Base-by-base conservation (phyloP, 2,113 vertebrate species). In the Paraplagusia blochii region DNA sequence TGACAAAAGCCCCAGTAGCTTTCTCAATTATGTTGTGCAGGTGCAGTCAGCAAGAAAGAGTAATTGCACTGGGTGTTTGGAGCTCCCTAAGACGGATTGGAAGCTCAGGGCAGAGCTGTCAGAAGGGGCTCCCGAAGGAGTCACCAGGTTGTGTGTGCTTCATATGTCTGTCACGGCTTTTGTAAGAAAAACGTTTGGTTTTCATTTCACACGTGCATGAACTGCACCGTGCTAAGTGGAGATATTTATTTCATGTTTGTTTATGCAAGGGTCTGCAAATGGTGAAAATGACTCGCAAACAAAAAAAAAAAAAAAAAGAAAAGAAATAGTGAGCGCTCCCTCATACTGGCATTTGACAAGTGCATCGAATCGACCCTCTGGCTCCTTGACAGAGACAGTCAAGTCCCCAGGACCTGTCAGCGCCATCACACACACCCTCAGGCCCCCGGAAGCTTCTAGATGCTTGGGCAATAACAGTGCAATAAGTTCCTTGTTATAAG, bases 1-100 rank as follows among this genome's bases (percentile, higher is more conserved):
- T 80, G 81, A 84, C 78, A 82, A 76, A 29, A 84, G 73, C 74
- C 81, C 81, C 81, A 69, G 75, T 58, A 69, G 77, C 75, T 73
- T 76, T 84, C 86, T 83, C 88, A 85, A 85, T 88, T 81, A 88
- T 84, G 87, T 83, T 83, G 80, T 83, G 75, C 80, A 83, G 85
- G 88, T 86, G 87, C 86, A 88, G 89, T 90, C 88, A 91, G 88
- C 82, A 82, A 69, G 80, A 90, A 83, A 70, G 74, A 88, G 85
- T 90, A 91, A 89, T 88, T 90, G 88, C 82, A 62, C 71, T 85
- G 84, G 86, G 88, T 85, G 82, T 88, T 85, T 59, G 69, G 69
- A 77, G 69, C 72, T 88, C 87, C 83, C 87, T 6, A 69, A 89
- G 79, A 89, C 58, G 75, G 68, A 85, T 75, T 74, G 72, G 68